Evolutionary conservation across 2,888 invertebrate genomes (phyloP).

Genomic region (Netelia virgata): DNA sequence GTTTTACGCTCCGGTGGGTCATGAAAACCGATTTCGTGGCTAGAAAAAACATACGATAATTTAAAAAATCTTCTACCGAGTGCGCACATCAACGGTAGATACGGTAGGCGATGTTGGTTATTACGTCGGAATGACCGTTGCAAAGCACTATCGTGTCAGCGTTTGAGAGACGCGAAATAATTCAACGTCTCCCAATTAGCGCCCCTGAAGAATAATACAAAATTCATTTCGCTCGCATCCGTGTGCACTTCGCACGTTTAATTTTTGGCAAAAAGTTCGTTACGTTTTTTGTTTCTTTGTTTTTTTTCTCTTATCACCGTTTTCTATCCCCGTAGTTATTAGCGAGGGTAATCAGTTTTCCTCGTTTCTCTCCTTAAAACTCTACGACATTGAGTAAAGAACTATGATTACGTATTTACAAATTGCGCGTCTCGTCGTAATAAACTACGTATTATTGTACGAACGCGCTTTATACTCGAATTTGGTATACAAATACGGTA

Average conservation of each 20-base stretch:
- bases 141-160: conserved; percentile 46
- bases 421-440: conserved; percentile 62
- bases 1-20: conserved; percentile 51
- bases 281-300: conserved; percentile 12
- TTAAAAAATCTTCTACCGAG: conserved; percentile 3
- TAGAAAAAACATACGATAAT: conserved; percentile 38
- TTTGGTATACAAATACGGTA: conserved; percentile 81
- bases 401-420: conserved; percentile 69
- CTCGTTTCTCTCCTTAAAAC: conserved; percentile 31
- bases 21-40: conserved; percentile 42
- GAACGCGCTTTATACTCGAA: conserved; percentile 64
- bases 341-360: conserved; percentile 13
- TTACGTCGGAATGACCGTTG: conserved; percentile 63
- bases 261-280: conserved; percentile 63
- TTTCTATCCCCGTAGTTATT: conserved; percentile 11
- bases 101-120: conserved; percentile 51
- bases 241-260: conserved; percentile 37
- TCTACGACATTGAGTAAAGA: conserved; percentile 62
- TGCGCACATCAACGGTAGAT: conserved; percentile 29
- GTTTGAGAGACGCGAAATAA: conserved; percentile 12
- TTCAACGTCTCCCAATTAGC: neutral
- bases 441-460: conserved; percentile 61
- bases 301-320: conserved; percentile 13
- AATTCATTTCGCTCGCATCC: conserved; percentile 44
- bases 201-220: conserved; percentile 54